Conservation (phyloP, 1,140 invertebrate species). For the Drusus annulatus region DNA sequence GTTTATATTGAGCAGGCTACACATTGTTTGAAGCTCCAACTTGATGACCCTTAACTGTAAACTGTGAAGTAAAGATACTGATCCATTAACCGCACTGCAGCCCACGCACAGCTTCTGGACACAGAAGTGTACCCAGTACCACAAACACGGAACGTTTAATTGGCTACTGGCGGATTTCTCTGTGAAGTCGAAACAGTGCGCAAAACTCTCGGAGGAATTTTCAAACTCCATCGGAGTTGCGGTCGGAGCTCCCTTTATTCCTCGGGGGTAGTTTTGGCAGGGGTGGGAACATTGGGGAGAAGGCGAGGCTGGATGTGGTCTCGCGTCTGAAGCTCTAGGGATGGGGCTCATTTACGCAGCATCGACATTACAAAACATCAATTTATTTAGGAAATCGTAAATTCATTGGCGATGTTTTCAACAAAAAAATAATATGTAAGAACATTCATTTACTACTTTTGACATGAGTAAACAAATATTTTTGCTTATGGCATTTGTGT, state of each 20-base stretch:
- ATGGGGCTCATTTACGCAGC: no score
- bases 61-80: no score
- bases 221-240: conserved; percentile 51
- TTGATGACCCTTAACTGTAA: no score
- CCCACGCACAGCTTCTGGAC: not conserved
- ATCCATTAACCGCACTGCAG: not conserved
- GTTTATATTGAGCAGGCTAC: no score
- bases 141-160: conserved; percentile 46
- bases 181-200: conserved; percentile 42
- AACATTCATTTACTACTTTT: no score
- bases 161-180: conserved; percentile 22
- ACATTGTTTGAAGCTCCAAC: no score
- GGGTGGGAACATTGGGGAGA: not conserved
- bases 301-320: conserved; percentile 3
- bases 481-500: no score
- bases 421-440: no score
- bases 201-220: conserved; percentile 52
- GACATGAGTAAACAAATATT: no score
- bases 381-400: no score
- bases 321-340: conserved; percentile 11
- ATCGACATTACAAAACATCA: no score
- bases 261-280: not conserved
- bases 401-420: no score
- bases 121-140: conserved; percentile 1
- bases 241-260: conserved; percentile 24